Evolutionary conservation across 2,797 vertebrate genomes (phyloP).

Genomic region (Pipistrellus kuhlii): DNA sequence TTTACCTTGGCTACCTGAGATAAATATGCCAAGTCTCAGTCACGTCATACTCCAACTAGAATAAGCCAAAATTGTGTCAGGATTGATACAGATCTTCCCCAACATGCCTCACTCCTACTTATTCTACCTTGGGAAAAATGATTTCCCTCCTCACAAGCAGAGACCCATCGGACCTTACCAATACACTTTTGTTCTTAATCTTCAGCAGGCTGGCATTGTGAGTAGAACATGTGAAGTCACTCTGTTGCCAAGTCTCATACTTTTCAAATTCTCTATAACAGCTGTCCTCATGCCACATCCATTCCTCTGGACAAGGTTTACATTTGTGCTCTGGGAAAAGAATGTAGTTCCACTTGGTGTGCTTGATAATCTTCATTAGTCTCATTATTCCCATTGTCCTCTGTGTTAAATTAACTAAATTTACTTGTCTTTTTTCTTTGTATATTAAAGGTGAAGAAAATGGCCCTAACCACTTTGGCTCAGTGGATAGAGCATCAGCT

Average conservation of each 20-base stretch:
- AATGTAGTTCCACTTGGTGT: not conserved
- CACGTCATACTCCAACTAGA: not conserved
- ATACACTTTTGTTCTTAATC: not conserved
- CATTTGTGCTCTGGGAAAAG: constrained; percentile 73
- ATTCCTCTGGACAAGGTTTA: constrained; percentile 69
- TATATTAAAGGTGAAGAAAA: not conserved
- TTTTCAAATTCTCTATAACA: accelerated
- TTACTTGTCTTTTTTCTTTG: not conserved
- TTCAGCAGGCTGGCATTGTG: constrained; percentile 69
- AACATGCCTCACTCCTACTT: not conserved
- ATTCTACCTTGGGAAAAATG: not conserved
- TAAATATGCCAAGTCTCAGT: not conserved
- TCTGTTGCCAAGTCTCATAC: accelerated
- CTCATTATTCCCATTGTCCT: not conserved
- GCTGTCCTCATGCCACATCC: constrained; percentile 54
- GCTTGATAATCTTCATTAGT: not conserved
- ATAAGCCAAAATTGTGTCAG: not conserved
- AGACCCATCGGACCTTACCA: constrained; percentile 41
- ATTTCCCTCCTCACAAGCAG: not conserved
- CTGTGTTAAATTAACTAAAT: not conserved
- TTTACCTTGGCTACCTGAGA: not conserved
- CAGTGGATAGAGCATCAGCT: too few species aligned
- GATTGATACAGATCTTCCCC: not conserved
- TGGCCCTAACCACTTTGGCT: too few species aligned
- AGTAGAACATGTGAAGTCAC: not conserved